Evolutionary conservation across 1,140 invertebrate species (phyloP).

Genomic region (Saccostrea echinata): DNA sequence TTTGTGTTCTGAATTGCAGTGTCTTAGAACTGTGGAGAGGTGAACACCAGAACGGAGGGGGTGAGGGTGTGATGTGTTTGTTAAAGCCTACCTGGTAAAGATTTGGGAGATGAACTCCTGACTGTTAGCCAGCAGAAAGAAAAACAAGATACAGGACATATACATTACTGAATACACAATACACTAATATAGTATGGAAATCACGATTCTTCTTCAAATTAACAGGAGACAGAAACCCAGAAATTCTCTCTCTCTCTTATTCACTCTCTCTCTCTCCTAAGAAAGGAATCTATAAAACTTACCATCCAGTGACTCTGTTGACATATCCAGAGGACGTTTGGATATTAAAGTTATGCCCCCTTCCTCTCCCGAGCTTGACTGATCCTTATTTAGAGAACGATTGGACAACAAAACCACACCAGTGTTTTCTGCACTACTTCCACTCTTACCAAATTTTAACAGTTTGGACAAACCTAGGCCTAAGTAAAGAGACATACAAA

Average conservation of each 20-base stretch:
- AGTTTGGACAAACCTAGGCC: slow-evolving; percentile 71
- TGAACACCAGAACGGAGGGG: not conserved
- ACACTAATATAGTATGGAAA: not conserved
- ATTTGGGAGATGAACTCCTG: slow-evolving; percentile 15
- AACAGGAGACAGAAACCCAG: not conserved
- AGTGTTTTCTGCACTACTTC: slow-evolving; percentile 45
- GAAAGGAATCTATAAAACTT: slow-evolving; percentile 42
- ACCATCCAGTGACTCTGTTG: slow-evolving; percentile 59
- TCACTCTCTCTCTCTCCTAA: slow-evolving; percentile 10
- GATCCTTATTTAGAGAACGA: slow-evolving; percentile 54
- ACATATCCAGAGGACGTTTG: slow-evolving; percentile 54
- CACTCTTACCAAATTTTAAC: slow-evolving; percentile 62
- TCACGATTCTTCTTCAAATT: not conserved
- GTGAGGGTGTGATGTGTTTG: not conserved
- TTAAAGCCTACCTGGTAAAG: slow-evolving; percentile 24
- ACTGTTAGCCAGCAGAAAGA: slow-evolving; percentile 38
- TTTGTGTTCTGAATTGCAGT: not conserved
- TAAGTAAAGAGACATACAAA: slow-evolving; percentile 52
- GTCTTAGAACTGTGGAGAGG: not conserved
- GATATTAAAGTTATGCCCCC: slow-evolving; percentile 55
- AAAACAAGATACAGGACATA: slow-evolving; percentile 24
- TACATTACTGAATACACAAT: slow-evolving; percentile 8
- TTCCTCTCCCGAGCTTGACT: slow-evolving; percentile 40
- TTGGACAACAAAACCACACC: slow-evolving; percentile 69
- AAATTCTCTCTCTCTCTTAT: not conserved